phyloP scores from a whole-genome alignment of 2,797 vertebrate genomes.

The Acanthurus tractus region DNA sequence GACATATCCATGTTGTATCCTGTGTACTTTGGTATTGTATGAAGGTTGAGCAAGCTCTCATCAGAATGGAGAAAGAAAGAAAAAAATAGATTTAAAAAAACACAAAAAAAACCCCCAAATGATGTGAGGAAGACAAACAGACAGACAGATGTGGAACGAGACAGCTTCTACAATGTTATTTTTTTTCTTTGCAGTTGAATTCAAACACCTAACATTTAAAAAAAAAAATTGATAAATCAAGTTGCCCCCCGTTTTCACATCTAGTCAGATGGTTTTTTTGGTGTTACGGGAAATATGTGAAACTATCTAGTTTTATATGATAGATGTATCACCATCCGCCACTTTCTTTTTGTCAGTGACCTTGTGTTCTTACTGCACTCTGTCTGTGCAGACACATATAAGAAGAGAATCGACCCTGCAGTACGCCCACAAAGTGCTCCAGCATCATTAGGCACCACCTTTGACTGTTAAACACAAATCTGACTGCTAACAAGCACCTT shows the following conservation, averaged over 20 bases:
- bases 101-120: background rate
- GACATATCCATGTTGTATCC: no score
- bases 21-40: no score
- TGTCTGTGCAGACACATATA: background rate
- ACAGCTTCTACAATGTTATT: conserved; percentile 16
- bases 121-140: conserved; percentile 17
- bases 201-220: conserved; percentile 8
- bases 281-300: no score
- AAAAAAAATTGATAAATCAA: no score
- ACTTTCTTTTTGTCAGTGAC: background rate
- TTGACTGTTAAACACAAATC: conserved; percentile 30
- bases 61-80: background rate
- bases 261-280: no score
- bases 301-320: no score
- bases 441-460: conserved; percentile 33
- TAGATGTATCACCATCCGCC: no score
- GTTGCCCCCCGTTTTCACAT: no score
- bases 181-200: conserved; percentile 16
- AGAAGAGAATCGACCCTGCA: background rate
- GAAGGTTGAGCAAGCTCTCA: conserved; percentile 37
- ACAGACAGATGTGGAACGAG: conserved; percentile 22
- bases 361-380: background rate
- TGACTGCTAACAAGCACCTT: conserved; percentile 46
- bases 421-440: conserved; percentile 1
- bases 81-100: background rate